Conservation (phyloP, 2,113 vertebrate genomes). For the Anarrhichthys ocellatus region DNA sequence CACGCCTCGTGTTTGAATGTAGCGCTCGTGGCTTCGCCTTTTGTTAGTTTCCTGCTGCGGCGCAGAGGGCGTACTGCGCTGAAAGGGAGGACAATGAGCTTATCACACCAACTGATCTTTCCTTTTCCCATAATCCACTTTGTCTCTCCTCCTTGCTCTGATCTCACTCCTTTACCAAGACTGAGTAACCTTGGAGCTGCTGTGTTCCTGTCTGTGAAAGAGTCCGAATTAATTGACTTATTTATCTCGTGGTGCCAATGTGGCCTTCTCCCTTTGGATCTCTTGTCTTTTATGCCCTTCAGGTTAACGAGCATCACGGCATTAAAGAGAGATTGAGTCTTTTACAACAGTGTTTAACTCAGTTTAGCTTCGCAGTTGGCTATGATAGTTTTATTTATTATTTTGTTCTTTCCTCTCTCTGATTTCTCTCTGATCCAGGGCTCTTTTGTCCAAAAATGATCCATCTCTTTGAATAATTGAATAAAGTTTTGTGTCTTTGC, state of each 20-base stretch:
- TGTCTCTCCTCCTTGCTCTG: conserved; percentile 50
- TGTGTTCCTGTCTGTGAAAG: conserved; percentile 26
- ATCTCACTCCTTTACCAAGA: conserved; percentile 39
- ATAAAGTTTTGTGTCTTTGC: not conserved
- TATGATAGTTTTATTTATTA: not conserved
- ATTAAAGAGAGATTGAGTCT: not conserved
- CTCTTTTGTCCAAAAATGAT: not conserved
- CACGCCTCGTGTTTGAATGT: conserved; percentile 35
- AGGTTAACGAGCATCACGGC: not conserved
- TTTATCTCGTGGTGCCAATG: not conserved
- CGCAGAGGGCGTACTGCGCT: conserved; percentile 3
- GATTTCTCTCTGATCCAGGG: not conserved
- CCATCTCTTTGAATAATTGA: not conserved
- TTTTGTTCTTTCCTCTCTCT: not conserved
- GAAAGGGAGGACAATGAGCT: conserved; percentile 50
- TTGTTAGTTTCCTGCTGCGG: conserved; percentile 47
- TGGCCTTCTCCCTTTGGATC: not conserved
- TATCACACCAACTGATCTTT: conserved; percentile 61
- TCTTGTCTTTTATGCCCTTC: not conserved
- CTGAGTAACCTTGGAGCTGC: conserved; percentile 33
- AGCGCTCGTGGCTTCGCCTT: conserved; percentile 50
- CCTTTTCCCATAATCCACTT: conserved; percentile 61
- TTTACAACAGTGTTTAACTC: not conserved
- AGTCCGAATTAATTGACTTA: not conserved
- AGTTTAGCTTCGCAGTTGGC: not conserved